Evolutionary conservation across 2,888 invertebrate genomes (phyloP), one percentile per base, ranked within the genome.

Genomic region (Rutpela maculata): DNA sequence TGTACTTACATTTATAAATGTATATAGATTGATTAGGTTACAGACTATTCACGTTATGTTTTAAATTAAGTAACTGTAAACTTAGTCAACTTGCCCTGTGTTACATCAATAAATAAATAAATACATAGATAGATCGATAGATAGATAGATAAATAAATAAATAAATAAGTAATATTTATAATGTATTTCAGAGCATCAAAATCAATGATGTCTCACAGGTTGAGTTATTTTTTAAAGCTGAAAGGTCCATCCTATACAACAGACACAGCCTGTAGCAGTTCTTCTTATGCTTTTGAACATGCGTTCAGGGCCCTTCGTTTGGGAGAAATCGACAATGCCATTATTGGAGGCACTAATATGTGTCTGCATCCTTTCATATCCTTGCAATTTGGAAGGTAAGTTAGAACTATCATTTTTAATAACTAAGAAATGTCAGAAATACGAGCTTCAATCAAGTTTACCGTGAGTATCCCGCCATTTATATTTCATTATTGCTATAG

Each of bases 201-300:
- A 76, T 96, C 97, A 6, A 97, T 98, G 97, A 92, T 97, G 88
- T 95, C 98, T n/a, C 97, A 97, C 90, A 93, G 98, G 71, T 93
- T 98, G 80, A 97, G 97, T 0, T 98, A 95, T 89, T 94, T 94
- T 90, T 92, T 98, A 79, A 97, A 97, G 19, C 91, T 96, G n/a
- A 95, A 95, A 84, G 97, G 98, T 0, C 98, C 98, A 0, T 97
- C 97, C 10, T 96, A 94, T 90, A 92, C 95, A 0, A 92, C 97
- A 12, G 98, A 98, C 90, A 97, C 98, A 0, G 98, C 98, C 0
- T 98, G 98, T 88, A 97, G 97, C n/a, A 98, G 98, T 72, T 96
- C 97, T 12, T 92, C 97, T 82, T 93, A 95, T 84, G 98, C 97
- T 0, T 81, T 98, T 76, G 96, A 98, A 84, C 94, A 95, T 80